Evolutionary conservation across 2,113 vertebrate species (phyloP), one percentile per base, ranked within the genome.

Genomic region (Dunckerocampus dactyliophorus): DNA sequence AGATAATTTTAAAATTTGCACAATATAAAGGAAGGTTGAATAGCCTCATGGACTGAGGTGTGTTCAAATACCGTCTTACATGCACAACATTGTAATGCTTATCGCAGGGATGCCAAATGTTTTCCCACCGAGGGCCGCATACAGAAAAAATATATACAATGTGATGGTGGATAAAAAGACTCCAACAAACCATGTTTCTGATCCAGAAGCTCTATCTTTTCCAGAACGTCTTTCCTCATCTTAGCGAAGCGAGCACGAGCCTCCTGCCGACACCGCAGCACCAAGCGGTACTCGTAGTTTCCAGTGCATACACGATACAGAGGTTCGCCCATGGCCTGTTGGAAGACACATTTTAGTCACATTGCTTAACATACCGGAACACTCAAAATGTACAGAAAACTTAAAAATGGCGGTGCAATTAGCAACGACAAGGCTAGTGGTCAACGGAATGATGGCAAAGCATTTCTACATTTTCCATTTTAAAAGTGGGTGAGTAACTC

Each of bases 151-250:
- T 34, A 5, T 7, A 34, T 34, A 7, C 39, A 14, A 3, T 14
- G 12, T 14, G 13, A 43, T 13, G 12, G 13, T 43, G 8, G 6
- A 14, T 31, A 2, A 7, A 20, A 42, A 0, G 58, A 53, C 7
- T 39, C 48, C 4, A 62, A 17, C 85, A 21, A 72, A 98, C 97
- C 97, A 0, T 99, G 97, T 79, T 99, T 99, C 91, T 99, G 97
- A 77, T 99, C 97, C 71, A 99, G 89, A 68, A 99, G 89, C 80
- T 99, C 96, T 51, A 99, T 95, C 88, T 99, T 99, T 89, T 99
- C 96, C 57, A 99, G 85, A 28, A 99, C 97, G 0, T 99, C 97
- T 77, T 99, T 99, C 79, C 97, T 94, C 94, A 99, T 98, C 80
- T 95, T 98, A 51, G 97, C 96, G 50, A 99, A 99, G 20, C 96